A percentile compares a stretch with the other conserved stretches of the same genome.
These are phyloP conservation scores for Neolamprologus brichardi DNA, from an alignment of 2,113 vertebrate genomes.

Conservation along the genomic window DNA sequence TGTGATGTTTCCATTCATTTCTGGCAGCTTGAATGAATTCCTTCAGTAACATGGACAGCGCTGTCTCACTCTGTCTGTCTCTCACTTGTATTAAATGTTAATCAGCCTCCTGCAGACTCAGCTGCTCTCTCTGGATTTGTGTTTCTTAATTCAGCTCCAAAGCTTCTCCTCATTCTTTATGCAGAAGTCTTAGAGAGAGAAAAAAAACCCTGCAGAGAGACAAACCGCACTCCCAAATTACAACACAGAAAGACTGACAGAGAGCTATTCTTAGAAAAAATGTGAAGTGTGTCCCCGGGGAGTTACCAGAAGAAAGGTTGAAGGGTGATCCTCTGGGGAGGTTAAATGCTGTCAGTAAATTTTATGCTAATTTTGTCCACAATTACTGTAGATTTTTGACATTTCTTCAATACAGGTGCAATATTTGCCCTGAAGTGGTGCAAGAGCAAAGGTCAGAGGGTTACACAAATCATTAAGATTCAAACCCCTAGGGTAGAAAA, in stretches of 20 bases:
- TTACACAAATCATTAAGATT: neutral
- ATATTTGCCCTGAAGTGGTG: neutral
- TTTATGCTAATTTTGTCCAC: neutral
- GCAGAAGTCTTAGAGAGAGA: neutral
- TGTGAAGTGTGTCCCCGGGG: neutral
- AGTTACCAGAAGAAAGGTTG: neutral
- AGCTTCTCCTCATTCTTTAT: slow-evolving; percentile 32
- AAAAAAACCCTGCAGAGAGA: neutral
- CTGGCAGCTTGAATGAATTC: neutral
- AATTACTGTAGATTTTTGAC: neutral
- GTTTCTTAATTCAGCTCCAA: slow-evolving; percentile 42
- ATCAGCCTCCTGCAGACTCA: slow-evolving; percentile 54
- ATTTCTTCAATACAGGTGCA: neutral
- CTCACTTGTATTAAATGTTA: slow-evolving; percentile 49
- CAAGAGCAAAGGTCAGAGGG: neutral
- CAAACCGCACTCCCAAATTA: neutral
- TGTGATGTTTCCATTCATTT: neutral
- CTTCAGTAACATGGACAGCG: neutral
- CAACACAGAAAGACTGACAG: neutral
- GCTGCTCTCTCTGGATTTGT: neutral
- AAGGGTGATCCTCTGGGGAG: neutral
- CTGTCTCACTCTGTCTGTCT: neutral
- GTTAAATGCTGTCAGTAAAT: neutral
- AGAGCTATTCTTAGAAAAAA: neutral
- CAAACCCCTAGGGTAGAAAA: neutral